Evolutionary conservation across 2,888 invertebrate species (phyloP).

Genomic region (Dasysyrphus albostriatus): DNA sequence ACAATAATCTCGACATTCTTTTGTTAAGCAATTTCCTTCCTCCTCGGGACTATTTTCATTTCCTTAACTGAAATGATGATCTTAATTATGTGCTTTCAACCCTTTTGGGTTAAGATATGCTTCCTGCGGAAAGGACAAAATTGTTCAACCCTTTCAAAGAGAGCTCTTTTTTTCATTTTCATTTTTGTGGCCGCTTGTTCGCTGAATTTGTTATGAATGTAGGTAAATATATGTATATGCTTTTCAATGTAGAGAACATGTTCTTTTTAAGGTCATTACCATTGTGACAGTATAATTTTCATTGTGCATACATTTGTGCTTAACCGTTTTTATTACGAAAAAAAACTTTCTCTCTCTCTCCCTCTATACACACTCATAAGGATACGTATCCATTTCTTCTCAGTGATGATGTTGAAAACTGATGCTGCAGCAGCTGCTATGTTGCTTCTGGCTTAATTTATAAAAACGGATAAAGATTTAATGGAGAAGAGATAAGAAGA

Average conservation of each 20-base stretch:
- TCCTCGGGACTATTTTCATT: conserved; percentile 66
- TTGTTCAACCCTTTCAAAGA: conserved; percentile 53
- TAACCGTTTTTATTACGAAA: conserved; percentile 48
- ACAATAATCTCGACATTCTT: conserved; percentile 43
- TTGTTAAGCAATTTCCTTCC: conserved; percentile 68
- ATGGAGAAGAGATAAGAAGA: conserved; percentile 28
- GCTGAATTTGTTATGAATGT: not conserved
- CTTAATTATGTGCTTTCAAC: conserved; percentile 75
- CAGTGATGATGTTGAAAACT: not conserved
- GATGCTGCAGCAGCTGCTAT: not conserved
- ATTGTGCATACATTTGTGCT: conserved; percentile 60
- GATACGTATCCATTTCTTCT: conserved; percentile 5
- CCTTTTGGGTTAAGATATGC: conserved; percentile 69
- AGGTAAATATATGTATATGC: not conserved
- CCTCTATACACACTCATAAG: not conserved
- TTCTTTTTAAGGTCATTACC: conserved; percentile 73
- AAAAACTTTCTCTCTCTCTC: not conserved
- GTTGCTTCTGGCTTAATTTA: conserved; percentile 34
- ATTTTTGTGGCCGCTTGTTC: conserved; percentile 12
- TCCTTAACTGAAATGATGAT: conserved; percentile 74
- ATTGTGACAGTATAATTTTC: conserved; percentile 75
- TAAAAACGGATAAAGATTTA: conserved; percentile 60
- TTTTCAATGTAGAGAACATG: conserved; percentile 7
- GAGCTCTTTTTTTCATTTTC: conserved; percentile 40
- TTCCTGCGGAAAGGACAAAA: conserved; percentile 70